These are phyloP conservation scores for Albula goreensis DNA, from an alignment of 2,113 vertebrate species.

Conservation along the genomic window DNA sequence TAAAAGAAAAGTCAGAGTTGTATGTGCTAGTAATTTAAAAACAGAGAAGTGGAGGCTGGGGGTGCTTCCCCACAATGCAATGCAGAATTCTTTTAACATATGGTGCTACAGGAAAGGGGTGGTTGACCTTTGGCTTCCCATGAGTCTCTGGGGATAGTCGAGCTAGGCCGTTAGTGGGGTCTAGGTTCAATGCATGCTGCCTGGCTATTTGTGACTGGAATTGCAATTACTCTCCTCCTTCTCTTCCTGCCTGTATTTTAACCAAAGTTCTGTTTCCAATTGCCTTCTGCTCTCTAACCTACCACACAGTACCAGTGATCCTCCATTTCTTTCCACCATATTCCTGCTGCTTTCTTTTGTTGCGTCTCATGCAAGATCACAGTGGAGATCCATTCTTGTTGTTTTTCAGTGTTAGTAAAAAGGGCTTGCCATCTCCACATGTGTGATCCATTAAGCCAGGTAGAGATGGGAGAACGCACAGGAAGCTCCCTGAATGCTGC, in stretches of 20 bases:
- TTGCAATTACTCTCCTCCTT: constrained; percentile 63
- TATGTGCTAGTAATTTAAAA: constrained; percentile 76
- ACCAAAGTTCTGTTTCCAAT: constrained; percentile 2
- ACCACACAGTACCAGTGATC: constrained; percentile 8
- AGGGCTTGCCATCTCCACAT: constrained; percentile 54
- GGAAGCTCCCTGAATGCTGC: constrained; percentile 60
- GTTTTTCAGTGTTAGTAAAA: constrained; percentile 36
- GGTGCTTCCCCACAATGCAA: constrained; percentile 72
- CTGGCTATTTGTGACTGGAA: constrained; percentile 68
- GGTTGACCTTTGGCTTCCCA: constrained; percentile 76
- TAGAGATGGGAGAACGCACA: constrained; percentile 56
- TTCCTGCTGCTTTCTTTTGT: neutral
- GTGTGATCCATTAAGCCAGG: constrained; percentile 69
- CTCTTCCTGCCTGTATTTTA: constrained; percentile 43
- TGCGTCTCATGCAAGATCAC: neutral
- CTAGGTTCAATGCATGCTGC: constrained; percentile 65
- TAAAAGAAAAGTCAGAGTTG: constrained; percentile 48
- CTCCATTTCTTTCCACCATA: constrained; percentile 27
- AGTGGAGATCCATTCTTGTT: neutral
- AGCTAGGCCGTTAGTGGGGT: constrained; percentile 64
- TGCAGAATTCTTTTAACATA: constrained; percentile 79
- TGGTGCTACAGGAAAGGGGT: constrained; percentile 79
- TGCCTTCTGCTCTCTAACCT: constrained; percentile 12
- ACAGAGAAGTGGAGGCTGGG: constrained; percentile 63
- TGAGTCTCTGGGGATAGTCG: constrained; percentile 69